A percentile compares a stretch with the other conserved stretches of the same genome.
Evolutionary conservation across 1,140 invertebrate species (phyloP).

Genomic region (Callitettix versicolor): DNA sequence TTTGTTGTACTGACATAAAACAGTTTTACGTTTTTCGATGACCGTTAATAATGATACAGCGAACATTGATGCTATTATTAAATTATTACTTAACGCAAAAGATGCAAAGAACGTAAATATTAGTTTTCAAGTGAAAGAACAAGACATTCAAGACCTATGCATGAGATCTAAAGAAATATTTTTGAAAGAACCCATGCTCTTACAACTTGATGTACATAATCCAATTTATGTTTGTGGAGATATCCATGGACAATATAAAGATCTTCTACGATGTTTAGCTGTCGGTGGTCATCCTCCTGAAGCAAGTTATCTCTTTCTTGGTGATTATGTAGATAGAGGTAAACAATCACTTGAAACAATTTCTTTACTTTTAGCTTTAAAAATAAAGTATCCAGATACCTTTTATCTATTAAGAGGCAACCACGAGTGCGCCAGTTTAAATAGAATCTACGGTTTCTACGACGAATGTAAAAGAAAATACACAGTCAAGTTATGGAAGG

Average conservation of each 20-base stretch:
- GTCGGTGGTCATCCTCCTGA: slow-evolving; percentile 93
- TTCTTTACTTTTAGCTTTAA: slow-evolving; percentile 79
- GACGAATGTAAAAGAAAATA: slow-evolving; percentile 79
- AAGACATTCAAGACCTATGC: slow-evolving; percentile 38
- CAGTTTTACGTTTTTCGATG: too few species aligned
- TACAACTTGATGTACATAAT: slow-evolving; percentile 33
- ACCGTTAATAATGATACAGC: slow-evolving; percentile 82
- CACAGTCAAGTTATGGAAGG: slow-evolving; percentile 96
- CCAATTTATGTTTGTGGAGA: slow-evolving; percentile 61
- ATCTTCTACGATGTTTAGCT: slow-evolving; percentile 86
- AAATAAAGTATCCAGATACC: slow-evolving; percentile 92
- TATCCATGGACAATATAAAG: slow-evolving; percentile 75
- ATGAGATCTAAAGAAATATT: slow-evolving; percentile 45
- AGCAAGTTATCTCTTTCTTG: slow-evolving; percentile 90
- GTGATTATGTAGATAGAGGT: slow-evolving; percentile 85
- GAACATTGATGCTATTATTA: slow-evolving; percentile 90
- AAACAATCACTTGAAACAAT: slow-evolving; percentile 80
- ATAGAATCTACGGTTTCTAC: slow-evolving; percentile 79
- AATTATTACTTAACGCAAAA: slow-evolving; percentile 81
- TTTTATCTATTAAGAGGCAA: slow-evolving; percentile 83
- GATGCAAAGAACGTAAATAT: slow-evolving; percentile 54
- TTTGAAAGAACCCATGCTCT: slow-evolving; percentile 53
- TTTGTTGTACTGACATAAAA: too few species aligned
- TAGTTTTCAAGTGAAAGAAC: slow-evolving; percentile 57
- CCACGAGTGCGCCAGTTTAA: slow-evolving; percentile 78